Base-by-base conservation (phyloP, 2,113 vertebrate genomes). In the Megaceryle torquata region DNA sequence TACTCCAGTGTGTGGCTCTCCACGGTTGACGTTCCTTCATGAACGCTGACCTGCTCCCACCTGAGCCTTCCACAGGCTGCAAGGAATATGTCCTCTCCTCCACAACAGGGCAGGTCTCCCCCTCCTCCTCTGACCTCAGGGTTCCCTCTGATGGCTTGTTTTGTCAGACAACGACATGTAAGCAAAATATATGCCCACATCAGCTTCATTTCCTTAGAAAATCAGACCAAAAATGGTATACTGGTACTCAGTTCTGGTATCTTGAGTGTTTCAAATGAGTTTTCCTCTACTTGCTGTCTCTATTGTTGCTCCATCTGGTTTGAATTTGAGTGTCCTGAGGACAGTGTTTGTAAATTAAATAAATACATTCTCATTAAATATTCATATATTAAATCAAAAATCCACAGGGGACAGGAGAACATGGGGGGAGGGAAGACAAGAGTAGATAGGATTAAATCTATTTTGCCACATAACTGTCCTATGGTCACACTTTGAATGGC, bases 91-190 rank as follows among this genome's bases (percentile, higher is more conserved):
- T 56, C 8, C n/a, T 29, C n/a, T 48, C 10, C 29, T 29, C 41
- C 37, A 51, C 44, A 61, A 7, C 0, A 4, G 13, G 31, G 9
- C 48, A 35, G 0, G 0, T 13, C 15, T 50, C 20, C 50, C 10
- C 22, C 29, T 29, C 3, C 1, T 10, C 37, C n/a, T 79, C 28
- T 26, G 19, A 25, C 15, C 29, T 53, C 0, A 0, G 9, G 6
- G 19, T n/a, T 72, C 29, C 51, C 37, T 46, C 37, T 11, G 17
- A 39, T 25, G 13, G 9, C 31, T 41, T 29, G 6, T 13, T n/a
- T 50, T 29, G 11, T 50, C 2, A 2, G 50, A 51, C 50, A 21
- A 21, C n/a, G 35, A 39, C 15, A 65, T 13, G 10, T 41, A 31
- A 43, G 29, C 12, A 86, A 89, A 79, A 33, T 33, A 51, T 3